phyloP scores from a whole-genome alignment of 53 echinoderm and acorn worm genomes.

The Pentamera pediparva region DNA sequence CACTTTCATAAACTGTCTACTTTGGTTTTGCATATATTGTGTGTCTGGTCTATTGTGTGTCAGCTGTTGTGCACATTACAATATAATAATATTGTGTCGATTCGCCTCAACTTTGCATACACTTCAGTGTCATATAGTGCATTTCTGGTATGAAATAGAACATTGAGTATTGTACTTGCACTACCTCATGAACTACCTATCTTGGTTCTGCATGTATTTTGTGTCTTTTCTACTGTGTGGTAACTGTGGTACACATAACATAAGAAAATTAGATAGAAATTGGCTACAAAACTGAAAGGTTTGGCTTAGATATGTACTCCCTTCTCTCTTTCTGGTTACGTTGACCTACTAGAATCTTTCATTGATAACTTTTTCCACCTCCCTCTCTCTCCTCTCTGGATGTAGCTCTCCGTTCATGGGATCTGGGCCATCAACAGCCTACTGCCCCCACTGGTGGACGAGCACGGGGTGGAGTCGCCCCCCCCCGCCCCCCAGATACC shows the following conservation, averaged over 20 bases:
- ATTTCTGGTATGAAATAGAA: no score
- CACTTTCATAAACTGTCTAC: no score
- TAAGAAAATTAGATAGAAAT: no score
- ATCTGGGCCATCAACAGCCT: conserved; percentile 97
- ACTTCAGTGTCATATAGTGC: no score
- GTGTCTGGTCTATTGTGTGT: not conserved
- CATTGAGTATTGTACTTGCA: no score
- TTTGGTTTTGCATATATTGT: not conserved
- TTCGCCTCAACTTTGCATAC: no score
- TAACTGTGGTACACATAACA: no score
- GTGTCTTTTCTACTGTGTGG: no score
- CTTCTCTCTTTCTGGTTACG: not conserved
- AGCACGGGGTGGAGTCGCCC: conserved; percentile 44
- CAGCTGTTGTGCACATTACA: not conserved
- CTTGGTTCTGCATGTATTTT: no score
- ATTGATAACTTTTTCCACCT: not conserved
- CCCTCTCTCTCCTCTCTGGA: not conserved
- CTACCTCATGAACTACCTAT: no score
- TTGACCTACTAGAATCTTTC: not conserved
- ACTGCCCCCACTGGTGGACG: conserved; percentile 61
- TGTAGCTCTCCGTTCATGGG: conserved; percentile 86
- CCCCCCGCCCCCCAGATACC: conserved; percentile 28
- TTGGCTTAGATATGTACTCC: not conserved
- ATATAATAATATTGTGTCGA: no score
- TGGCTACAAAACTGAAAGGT: not conserved